Evolutionary conservation across 2,888 invertebrate genomes (phyloP).

Genomic region (Mythimna loreyi): DNA sequence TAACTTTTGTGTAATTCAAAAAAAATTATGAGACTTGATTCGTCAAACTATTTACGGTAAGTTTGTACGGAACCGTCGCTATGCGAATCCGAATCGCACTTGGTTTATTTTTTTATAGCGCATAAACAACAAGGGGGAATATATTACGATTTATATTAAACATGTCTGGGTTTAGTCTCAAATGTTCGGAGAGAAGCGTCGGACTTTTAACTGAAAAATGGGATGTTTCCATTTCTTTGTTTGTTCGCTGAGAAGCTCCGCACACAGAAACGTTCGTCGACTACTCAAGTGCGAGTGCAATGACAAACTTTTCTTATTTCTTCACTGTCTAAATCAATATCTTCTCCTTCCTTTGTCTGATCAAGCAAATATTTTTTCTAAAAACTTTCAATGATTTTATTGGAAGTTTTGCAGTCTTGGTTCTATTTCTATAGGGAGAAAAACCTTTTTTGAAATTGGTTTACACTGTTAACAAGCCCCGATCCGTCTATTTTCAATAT

Average conservation of each 20-base stretch:
- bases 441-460: background rate
- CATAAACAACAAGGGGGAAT: slow-evolving; percentile 29
- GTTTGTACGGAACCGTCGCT: too few species aligned
- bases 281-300: slow-evolving; percentile 50
- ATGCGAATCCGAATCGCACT: too few species aligned
- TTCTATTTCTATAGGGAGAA: background rate
- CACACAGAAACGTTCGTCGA: slow-evolving; percentile 33
- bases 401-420: slow-evolving; percentile 1
- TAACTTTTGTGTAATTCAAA: too few species aligned
- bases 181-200: slow-evolving; percentile 49
- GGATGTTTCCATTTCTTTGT: slow-evolving; percentile 65
- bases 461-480: background rate
- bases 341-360: slow-evolving; percentile 41
- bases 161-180: slow-evolving; percentile 46
- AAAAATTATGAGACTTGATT: too few species aligned
- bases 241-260: slow-evolving; percentile 32
- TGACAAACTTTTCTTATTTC: slow-evolving; percentile 54
- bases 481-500: too few species aligned
- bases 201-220: slow-evolving; percentile 65
- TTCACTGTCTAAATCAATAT: slow-evolving; percentile 54
- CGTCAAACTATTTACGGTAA: too few species aligned
- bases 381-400: slow-evolving; percentile 28
- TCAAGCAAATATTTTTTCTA: slow-evolving; percentile 38
- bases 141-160: slow-evolving; percentile 41
- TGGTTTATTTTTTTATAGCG: slow-evolving; percentile 30